Base-by-base conservation (phyloP, 1,140 invertebrate species). In the Aplysia californica region DNA sequence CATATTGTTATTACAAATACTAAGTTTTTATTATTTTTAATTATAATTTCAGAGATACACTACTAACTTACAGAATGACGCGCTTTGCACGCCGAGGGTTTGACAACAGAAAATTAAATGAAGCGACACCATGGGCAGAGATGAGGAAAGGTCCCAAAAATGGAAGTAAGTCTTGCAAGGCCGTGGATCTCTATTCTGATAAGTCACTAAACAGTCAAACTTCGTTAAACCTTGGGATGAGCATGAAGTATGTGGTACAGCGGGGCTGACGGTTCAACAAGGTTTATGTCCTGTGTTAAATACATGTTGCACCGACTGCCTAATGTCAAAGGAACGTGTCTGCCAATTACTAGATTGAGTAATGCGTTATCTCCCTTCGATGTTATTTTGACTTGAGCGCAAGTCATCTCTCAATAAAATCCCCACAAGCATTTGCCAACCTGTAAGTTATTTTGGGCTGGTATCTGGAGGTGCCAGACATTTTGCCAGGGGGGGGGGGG, bases 101-200 rank as follows among this genome's bases (percentile, higher is more conserved):
- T 66, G 72, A 75, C 38, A 75, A 75, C 21, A 44, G 72, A 59
- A 75, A 75, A 29, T 21, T 75, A 31, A 75, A 55, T 75, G 72
- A 75, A 41, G 18, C 72, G 35, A 75, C 72, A 10, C 72, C 72
- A 26, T 75, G 72, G 72, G 3, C 59, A 31, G 61, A 65, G 36
- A 41, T 75, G 61, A n/a, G n/a, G n/a, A 75, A 66, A 55, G 31
- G 59, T 3, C 2, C 26, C 1, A 31, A 26, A 75, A 39, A n/a
- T 39, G 35, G 56, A 18, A 33, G 21, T 61, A 73, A 61, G 26
- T 66, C 15, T 61, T 10, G 18, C 26, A 10, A 10, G 6, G 6
- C 10, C 6, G 6, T 21, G 6, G 6, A 21, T 61, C 6, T 61
- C 18, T 18, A 18, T 18, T 21, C 15, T 21, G 6, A 18, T 18